Evolutionary conservation across 2,797 vertebrate genomes (phyloP).

Genomic region (Poecilia picta): DNA sequence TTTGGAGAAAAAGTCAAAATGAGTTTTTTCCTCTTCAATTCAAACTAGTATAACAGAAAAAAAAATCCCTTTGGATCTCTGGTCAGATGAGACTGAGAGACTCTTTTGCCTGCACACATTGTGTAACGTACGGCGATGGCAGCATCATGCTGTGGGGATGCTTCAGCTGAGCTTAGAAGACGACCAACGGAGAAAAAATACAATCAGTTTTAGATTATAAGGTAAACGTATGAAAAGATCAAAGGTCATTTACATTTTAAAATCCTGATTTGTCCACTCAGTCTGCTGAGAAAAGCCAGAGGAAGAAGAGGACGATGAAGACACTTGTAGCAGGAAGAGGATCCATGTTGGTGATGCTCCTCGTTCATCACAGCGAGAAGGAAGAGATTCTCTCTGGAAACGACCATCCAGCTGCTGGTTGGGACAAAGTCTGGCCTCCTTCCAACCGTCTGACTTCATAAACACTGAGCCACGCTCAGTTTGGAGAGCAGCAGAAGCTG

Average conservation of each 20-base stretch:
- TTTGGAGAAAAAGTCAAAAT: no score
- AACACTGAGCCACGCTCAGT: slow-evolving; percentile 76
- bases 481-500: slow-evolving; percentile 73
- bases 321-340: background rate
- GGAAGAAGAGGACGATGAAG: background rate
- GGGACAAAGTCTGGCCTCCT: slow-evolving; percentile 77
- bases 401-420: slow-evolving; percentile 75
- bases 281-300: background rate
- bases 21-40: no score
- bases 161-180: background rate
- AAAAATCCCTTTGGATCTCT: background rate
- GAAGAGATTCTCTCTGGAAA: slow-evolving; percentile 54
- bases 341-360: no score
- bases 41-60: no score
- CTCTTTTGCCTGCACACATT: background rate
- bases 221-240: background rate
- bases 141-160: background rate
- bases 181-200: background rate
- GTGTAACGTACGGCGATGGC: background rate
- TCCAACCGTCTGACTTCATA: slow-evolving; percentile 77
- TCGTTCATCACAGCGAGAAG: background rate
- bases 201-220: background rate
- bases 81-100: background rate
- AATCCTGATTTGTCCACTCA: background rate
- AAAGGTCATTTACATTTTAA: background rate